phyloP scores from a whole-genome alignment of 2,113 vertebrate genomes.

The Nibea coibor region DNA sequence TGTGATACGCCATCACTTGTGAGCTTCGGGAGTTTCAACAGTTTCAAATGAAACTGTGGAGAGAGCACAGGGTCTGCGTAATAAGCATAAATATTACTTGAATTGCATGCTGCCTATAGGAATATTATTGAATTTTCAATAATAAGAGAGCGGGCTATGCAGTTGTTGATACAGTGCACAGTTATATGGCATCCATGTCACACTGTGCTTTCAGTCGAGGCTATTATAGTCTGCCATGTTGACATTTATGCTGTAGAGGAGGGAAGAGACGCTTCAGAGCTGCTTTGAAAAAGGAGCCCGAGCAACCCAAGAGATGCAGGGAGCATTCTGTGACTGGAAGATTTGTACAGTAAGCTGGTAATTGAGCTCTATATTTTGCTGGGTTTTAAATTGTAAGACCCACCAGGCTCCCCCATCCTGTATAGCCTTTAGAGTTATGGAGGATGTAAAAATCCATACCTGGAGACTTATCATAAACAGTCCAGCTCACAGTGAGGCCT shows the following conservation, averaged over 20 bases:
- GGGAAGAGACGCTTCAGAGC: conserved; percentile 6
- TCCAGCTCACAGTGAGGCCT: conserved; percentile 21
- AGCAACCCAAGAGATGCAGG: conserved; percentile 25
- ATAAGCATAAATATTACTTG: conserved; percentile 44
- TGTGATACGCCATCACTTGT: conserved; percentile 32
- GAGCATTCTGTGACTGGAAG: conserved; percentile 25
- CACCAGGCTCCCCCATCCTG: not conserved
- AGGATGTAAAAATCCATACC: conserved; percentile 62
- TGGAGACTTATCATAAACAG: conserved; percentile 59
- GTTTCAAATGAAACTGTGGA: conserved; percentile 43
- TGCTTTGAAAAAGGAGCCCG: conserved; percentile 17
- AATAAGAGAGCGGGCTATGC: conserved; percentile 30
- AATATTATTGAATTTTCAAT: conserved; percentile 52
- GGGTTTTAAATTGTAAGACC: conserved; percentile 44
- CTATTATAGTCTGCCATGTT: conserved; percentile 33
- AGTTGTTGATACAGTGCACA: conserved; percentile 25
- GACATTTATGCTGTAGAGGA: conserved; percentile 19
- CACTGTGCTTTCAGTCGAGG: conserved; percentile 16
- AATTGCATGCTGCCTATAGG: conserved; percentile 37
- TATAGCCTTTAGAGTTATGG: conserved; percentile 46
- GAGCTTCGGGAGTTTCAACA: conserved; percentile 45
- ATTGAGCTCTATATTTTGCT: conserved; percentile 55
- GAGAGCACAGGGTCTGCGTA: conserved; percentile 10
- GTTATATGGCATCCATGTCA: conserved; percentile 17
- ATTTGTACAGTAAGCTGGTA: conserved; percentile 55